Evolutionary conservation across 2,797 vertebrate genomes (phyloP), one percentile per base, ranked within the genome.

Genomic region (Antrozous pallidus): DNA sequence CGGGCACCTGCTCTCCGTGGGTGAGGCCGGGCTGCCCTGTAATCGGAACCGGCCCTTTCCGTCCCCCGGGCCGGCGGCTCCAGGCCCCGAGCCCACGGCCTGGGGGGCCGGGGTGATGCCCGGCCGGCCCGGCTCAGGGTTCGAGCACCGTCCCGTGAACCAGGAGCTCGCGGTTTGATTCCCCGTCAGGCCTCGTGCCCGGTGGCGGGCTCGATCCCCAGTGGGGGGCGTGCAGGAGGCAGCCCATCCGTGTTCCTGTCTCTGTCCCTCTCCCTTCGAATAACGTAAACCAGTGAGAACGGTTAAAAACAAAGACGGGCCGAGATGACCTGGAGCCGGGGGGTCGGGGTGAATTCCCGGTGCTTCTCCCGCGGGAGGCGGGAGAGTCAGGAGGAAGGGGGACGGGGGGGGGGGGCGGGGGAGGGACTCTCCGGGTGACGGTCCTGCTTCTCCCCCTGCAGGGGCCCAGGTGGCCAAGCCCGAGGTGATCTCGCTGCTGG

Each of bases 401-500:
- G 56, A 54, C 31, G 31, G 67, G 38, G 10, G 42, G 5, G 42
- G 49, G 18, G 51, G 51, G 28, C 40, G 49, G 17, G 51, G 20
- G 28, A 20, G 73, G 45, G 22, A 12, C n/a, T 45, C 42, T 10
- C 54, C 2, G 12, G 65, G 12, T 49, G 22, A 49, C 17, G 47
- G 36, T 33, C 10, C 0, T 83, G 10, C 71, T 61, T 90, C 51
- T 1, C 82, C 9, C 9, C 3, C 1, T 33, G 0, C 28, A 97
- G 97, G 97, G 42, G 94, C 93, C 71, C 94, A 96, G 22, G 90
- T 93, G 3, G 1, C 93, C 70, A 97, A 97, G 91, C 96, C 97
- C 0, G 88, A 96, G 54, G 96, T 97, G 73, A 97, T 97, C 70
- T 96, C 93, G 38, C 94, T 97, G 40, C 69, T 97, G 95, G 97